These are phyloP conservation scores for Nannobrachium achirus DNA, from an alignment of 2,113 vertebrate species.

Conservation along the genomic window DNA sequence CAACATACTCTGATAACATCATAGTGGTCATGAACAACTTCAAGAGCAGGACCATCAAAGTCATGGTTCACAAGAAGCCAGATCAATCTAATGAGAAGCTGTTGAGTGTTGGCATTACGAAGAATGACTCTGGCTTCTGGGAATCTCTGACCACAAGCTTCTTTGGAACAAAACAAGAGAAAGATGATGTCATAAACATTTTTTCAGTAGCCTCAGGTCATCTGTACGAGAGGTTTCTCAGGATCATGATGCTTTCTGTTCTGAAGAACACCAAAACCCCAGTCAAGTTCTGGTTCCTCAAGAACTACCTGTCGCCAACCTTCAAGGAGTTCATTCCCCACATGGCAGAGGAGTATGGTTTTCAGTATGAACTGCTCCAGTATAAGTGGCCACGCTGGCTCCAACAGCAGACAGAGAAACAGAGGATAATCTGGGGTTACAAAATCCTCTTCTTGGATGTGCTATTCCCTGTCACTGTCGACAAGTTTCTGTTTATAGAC, in stretches of 20 bases:
- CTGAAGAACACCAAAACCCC: slow-evolving; percentile 96
- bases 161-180: too few relatives aligned
- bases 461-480: slow-evolving; percentile 93
- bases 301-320: slow-evolving; percentile 97
- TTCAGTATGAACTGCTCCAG: slow-evolving; percentile 97
- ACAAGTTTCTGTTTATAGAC: slow-evolving; percentile 97
- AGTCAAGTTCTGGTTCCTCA: slow-evolving; percentile 99
- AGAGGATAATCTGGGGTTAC: slow-evolving; percentile 99
- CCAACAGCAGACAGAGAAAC: slow-evolving; percentile 98
- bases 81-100: slow-evolving; percentile 95
- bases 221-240: slow-evolving; percentile 56
- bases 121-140: slow-evolving; percentile 95
- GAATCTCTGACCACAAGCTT: slow-evolving; percentile 90
- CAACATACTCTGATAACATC: slow-evolving; percentile 87
- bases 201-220: too few relatives aligned
- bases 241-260: slow-evolving; percentile 99
- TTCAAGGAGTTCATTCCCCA: slow-evolving; percentile 99
- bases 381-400: slow-evolving; percentile 99
- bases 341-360: slow-evolving; percentile 93
- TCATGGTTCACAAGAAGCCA: slow-evolving; percentile 95
- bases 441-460: slow-evolving; percentile 99
- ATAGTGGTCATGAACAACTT: slow-evolving; percentile 93
- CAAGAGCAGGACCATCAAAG: slow-evolving; percentile 98
- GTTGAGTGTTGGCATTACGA: slow-evolving; percentile 87
- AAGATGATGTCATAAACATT: too few relatives aligned